Conservation (phyloP, 2,797 vertebrate genomes). For the Xenopus petersii region DNA sequence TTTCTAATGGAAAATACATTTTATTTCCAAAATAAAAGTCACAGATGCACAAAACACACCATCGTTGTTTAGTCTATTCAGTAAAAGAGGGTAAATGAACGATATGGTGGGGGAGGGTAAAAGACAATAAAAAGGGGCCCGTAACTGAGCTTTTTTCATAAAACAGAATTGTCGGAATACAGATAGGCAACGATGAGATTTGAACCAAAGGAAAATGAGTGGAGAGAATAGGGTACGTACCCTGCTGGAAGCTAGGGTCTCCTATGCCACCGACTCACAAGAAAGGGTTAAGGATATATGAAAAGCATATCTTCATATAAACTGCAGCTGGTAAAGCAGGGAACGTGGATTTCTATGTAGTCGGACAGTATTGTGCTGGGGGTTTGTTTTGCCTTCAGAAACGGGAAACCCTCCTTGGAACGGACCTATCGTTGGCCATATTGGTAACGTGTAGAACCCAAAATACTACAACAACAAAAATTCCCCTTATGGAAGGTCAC, state of each 20-base stretch:
- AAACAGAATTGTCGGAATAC: conserved; percentile 6
- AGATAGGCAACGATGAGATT: neutral
- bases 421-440: neutral
- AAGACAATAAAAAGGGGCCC: neutral
- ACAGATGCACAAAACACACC: conserved; percentile 44
- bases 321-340: too few species aligned
- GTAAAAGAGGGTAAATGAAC: conserved; percentile 22
- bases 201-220: too few species aligned
- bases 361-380: too few species aligned
- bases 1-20: conserved; percentile 47
- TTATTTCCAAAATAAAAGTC: conserved; percentile 48
- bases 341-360: too few species aligned
- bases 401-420: conserved; percentile 15
- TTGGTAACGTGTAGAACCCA: neutral
- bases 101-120: neutral
- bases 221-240: too few species aligned
- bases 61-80: conserved; percentile 18
- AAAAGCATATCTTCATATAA: too few species aligned
- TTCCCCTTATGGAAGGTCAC: neutral
- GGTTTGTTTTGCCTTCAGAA: neutral
- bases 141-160: neutral
- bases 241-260: too few species aligned
- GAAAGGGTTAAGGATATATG: too few species aligned
- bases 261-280: too few species aligned
- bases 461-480: neutral